A percentile compares a stretch with the other conserved stretches of the same genome.
These are phyloP conservation scores for Ammodramus savannarum DNA, from an alignment of 2,113 vertebrate genomes.

Conservation along the genomic window DNA sequence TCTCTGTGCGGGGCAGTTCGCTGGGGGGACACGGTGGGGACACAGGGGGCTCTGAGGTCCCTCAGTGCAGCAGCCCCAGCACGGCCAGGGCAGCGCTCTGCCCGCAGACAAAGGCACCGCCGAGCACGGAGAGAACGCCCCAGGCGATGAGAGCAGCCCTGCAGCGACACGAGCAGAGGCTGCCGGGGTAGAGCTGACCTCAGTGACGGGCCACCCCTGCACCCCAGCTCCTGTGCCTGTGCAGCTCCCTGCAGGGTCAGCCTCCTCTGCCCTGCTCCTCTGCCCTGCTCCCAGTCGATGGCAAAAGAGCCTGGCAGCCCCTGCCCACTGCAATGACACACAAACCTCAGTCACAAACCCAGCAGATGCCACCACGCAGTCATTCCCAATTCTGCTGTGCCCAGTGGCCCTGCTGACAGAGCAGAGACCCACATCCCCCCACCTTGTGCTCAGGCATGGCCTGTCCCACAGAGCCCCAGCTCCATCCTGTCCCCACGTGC, in stretches of 20 bases:
- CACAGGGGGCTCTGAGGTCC: not conserved
- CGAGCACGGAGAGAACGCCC: constrained; percentile 82
- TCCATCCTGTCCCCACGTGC: not conserved
- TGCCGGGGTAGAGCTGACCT: not conserved
- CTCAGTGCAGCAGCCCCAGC: constrained; percentile 73
- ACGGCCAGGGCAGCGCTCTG: constrained; percentile 86
- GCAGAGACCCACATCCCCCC: not conserved
- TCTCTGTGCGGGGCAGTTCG: fast-evolving
- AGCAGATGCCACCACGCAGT: fast-evolving
- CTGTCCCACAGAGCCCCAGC: not conserved
- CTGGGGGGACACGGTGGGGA: fast-evolving
- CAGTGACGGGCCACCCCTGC: not conserved
- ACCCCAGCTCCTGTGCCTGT: not conserved
- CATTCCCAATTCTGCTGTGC: not conserved
- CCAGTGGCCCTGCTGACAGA: not conserved
- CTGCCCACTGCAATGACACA: not conserved
- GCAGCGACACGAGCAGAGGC: not conserved
- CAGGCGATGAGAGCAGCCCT: constrained; percentile 81
- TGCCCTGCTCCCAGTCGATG: fast-evolving
- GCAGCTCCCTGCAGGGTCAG: not conserved
- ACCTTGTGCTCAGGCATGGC: not conserved
- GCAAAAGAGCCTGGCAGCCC: not conserved
- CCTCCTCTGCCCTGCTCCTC: not conserved
- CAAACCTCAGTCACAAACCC: not conserved
- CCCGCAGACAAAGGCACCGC: constrained; percentile 90